Evolutionary conservation across 2,888 invertebrate genomes (phyloP), one percentile per base, ranked within the genome.

Genomic region (Biston betularia): DNA sequence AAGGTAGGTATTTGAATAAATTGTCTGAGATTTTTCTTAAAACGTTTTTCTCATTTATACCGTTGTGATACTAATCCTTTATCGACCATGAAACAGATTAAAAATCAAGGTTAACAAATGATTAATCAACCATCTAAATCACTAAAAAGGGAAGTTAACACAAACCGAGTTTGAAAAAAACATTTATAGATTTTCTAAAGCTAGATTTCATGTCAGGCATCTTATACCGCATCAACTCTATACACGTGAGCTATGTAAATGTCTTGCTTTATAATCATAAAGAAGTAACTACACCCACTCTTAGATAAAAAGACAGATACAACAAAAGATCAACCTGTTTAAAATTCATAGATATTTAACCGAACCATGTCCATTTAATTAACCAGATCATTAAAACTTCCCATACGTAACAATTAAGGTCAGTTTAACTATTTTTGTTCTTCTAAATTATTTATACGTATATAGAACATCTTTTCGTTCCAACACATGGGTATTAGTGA

Each of bases 321-420:
- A 50, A 57, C 45, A 45, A 57, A 44, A 59, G 38, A 35, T 24
- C 35, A 59, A 35, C 60, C 12, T 55, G 45, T 54, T 48, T 57
- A 44, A 55, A 49, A 65, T 65, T 65, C 65, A 65, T 65, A 60
- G 59, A 33, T 10, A 24, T 65, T 40, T 38, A 56, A 56, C 56
- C 73, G 64, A 71, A 71, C 66, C 75, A 70, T 73, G 74, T 74
- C 77, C 74, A 77, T 80, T 78, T 79, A 75, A 78, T 82, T 78
- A 78, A 82, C 78, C 79, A 76, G 81, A 79, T 80, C 80, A 78
- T 76, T 74, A 77, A 75, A 81, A 82, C 84, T 81, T 83, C 83
- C 82, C 81, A 79, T 81, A 75, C 72, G 74, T 73, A 78, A 75
- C 84, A 91, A 92, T 92, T 92, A 89, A 88, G 90, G 90, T 83